Conservation (phyloP, 92 coral and sea anemone genomes). For the Muricea muricata region DNA sequence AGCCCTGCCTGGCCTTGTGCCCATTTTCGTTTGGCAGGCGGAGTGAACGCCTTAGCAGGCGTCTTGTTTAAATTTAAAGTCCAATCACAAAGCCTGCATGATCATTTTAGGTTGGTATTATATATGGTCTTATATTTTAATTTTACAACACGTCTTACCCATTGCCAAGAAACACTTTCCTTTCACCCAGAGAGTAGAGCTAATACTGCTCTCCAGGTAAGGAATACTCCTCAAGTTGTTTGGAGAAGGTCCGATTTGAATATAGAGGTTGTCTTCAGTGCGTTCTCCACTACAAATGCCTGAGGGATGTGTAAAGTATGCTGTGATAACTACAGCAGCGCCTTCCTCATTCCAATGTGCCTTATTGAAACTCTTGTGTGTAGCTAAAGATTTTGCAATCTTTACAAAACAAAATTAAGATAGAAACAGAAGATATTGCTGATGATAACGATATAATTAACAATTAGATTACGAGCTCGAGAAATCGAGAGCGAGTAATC, state of each 20-base stretch:
- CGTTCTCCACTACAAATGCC: conserved; percentile 8
- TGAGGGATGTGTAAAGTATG: conserved; percentile 31
- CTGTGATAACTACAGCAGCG: conserved; percentile 14
- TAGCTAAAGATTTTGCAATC: conserved; percentile 17
- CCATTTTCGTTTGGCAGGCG: no score
- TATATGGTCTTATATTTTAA: no score
- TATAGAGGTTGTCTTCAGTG: conserved; percentile 14
- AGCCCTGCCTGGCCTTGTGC: no score
- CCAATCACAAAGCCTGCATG: no score
- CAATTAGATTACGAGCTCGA: no score
- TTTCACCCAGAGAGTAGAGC: conserved; percentile 19
- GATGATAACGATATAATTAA: no score
- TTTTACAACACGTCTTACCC: conserved; percentile 12
- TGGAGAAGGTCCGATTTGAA: conserved; percentile 5
- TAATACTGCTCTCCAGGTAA: background rate
- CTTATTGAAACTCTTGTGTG: conserved; percentile 15
- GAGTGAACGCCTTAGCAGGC: no score
- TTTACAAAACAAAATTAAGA: background rate
- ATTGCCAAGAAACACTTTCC: conserved; percentile 27
- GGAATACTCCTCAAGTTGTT: conserved; percentile 15
- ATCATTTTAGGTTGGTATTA: no score
- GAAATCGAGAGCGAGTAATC: no score
- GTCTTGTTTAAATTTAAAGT: no score
- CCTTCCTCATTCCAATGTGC: conserved; percentile 19
- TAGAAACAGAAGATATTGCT: no score